Evolutionary conservation across 2,888 invertebrate genomes (phyloP), one percentile per base, ranked within the genome.

Genomic region (Alcis repandata): DNA sequence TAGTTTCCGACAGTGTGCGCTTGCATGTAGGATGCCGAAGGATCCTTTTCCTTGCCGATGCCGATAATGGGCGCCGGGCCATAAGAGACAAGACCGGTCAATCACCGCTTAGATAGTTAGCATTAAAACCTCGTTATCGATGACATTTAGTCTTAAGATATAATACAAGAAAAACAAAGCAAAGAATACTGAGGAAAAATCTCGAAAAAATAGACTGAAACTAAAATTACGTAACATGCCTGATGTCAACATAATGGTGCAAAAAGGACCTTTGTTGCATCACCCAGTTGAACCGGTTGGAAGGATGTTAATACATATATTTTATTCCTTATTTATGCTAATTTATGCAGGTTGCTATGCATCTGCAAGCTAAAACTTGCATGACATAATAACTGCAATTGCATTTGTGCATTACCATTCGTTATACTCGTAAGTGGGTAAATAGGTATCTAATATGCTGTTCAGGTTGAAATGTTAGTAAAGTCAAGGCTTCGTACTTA

Each of bases 221-320:
- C 53, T 64, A 68, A 73, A 74, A 76, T 65, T 74, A 67, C 80
- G 73, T 76, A 81, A 80, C 74, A 76, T 68, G 69, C 78, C 77
- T 72, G 77, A 80, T 79, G 56, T 51, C 17, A 60, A 69, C 66
- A 77, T 63, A 72, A 78, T 90, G 87, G 84, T 81, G 83, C 76
- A 84, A 89, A 72, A 74, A 67, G 59, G 51, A 63, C 64, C 59
- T 67, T 59, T 79, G 71, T 91, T 91, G 87, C 91, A 89, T 91
- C 91, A 91, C 72, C 85, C 79, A 56, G 84, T 79, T 73, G 74
- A 73, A 79, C 85, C 79, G 77, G 84, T 84, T 56, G 8, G 17
- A 74, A 56, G 72, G 67, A 69, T 77, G 69, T 70, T 68, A 36
- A 43, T 11, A 8, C 15, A 33, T 58, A 41, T 17, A 69, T 41